A percentile compares a stretch with the other conserved stretches of the same genome.
Conservation (phyloP, 2,888 invertebrate species). For the Phortica okadai region DNA sequence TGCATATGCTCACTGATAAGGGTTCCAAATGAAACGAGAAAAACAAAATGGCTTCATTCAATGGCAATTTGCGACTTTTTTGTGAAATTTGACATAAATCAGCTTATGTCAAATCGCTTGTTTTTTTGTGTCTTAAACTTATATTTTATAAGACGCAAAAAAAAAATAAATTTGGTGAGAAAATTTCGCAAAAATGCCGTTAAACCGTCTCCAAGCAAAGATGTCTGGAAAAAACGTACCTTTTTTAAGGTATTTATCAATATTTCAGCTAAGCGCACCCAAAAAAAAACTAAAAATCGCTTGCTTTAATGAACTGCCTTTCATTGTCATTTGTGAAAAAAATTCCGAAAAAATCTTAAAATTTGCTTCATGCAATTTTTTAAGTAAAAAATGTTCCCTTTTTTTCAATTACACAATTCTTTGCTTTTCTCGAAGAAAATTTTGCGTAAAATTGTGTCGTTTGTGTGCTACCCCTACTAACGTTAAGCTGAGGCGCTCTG, state of each 20-base stretch:
- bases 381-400: conserved; percentile 51
- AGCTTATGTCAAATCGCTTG: not conserved
- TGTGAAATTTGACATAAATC: not conserved
- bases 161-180: conserved; percentile 52
- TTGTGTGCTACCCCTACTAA: conserved; percentile 11
- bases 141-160: not conserved
- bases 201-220: conserved; percentile 40
- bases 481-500: conserved; percentile 36
- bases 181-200: conserved; percentile 62
- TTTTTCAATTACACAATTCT: conserved; percentile 38
- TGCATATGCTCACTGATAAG: conserved; percentile 37
- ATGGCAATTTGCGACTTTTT: not conserved
- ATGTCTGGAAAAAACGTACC: conserved; percentile 1
- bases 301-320: conserved; percentile 36
- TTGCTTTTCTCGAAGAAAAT: conserved; percentile 46
- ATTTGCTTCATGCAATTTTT: conserved; percentile 36
- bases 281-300: conserved; percentile 42
- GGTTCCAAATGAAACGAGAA: not conserved
- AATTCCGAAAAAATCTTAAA: conserved; percentile 31
- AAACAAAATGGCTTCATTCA: conserved; percentile 35
- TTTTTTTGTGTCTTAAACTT: not conserved
- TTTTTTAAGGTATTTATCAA: conserved; percentile 13
- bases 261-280: conserved; percentile 52
- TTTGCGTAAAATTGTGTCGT: conserved; percentile 57
- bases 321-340: conserved; percentile 19